phyloP scores from a whole-genome alignment of 2,797 vertebrate species.

The Mus spretus region DNA sequence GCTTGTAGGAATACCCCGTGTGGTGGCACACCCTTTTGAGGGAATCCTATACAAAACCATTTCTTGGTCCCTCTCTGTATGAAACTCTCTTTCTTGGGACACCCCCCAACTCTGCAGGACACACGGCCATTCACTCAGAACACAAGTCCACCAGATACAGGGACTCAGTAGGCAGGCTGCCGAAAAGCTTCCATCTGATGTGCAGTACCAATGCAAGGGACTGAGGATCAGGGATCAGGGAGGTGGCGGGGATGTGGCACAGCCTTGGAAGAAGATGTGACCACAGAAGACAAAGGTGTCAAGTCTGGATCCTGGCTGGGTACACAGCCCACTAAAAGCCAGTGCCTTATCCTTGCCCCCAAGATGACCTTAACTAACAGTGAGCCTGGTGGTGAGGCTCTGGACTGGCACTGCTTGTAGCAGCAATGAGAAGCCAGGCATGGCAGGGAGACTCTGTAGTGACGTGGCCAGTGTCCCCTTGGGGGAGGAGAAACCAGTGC shows the following conservation, averaged over 20 bases:
- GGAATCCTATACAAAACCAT: too few relatives aligned
- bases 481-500: background rate
- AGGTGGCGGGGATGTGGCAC: background rate
- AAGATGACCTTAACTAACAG: background rate
- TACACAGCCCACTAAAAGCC: background rate
- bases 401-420: background rate
- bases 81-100: background rate
- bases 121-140: background rate
- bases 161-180: background rate
- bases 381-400: background rate
- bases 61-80: background rate
- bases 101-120: background rate
- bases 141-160: background rate
- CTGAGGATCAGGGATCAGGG: too few relatives aligned
- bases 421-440: background rate
- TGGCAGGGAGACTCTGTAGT: background rate
- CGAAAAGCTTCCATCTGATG: background rate
- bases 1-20: background rate
- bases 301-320: background rate
- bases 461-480: background rate
- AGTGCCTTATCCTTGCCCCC: background rate
- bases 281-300: background rate
- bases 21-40: background rate
- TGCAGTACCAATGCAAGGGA: background rate
- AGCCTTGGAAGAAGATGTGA: background rate